Conservation (phyloP, 2,113 vertebrate species). For the Urocolius indicus region DNA sequence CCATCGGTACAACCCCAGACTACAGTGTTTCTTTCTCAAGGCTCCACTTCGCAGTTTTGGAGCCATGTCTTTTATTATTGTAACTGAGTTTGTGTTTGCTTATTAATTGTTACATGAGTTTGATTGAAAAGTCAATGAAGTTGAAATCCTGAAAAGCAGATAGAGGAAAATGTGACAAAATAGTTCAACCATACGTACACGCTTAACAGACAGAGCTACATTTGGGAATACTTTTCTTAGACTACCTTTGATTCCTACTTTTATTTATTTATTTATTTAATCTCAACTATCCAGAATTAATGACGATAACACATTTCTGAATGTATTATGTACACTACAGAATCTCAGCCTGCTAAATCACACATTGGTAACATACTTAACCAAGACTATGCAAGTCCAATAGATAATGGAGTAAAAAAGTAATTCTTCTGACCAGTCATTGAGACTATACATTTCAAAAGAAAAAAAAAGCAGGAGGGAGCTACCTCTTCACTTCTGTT, state of each 20-base stretch:
- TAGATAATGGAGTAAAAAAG: not conserved
- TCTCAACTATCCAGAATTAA: not conserved
- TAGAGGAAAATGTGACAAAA: not conserved
- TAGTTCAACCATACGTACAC: not conserved
- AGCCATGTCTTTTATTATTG: constrained; percentile 38
- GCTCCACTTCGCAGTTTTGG: not conserved
- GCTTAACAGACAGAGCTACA: not conserved
- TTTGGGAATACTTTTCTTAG: not conserved
- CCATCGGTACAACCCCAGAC: constrained; percentile 16
- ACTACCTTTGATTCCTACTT: not conserved
- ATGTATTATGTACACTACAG: constrained; percentile 47
- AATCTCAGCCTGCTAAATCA: not conserved
- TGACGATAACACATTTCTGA: constrained; percentile 5
- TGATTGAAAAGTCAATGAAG: not conserved
- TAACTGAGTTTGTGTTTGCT: constrained; percentile 54
- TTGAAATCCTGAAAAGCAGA: constrained; percentile 13
- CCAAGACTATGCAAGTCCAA: not conserved
- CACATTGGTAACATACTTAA: not conserved
- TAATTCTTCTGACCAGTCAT: not conserved
- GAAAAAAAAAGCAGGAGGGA: not conserved
- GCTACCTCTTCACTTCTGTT: not conserved
- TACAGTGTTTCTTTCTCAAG: not conserved
- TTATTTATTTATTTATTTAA: constrained; percentile 46
- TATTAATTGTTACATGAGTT: constrained; percentile 17
- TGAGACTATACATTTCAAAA: not conserved